These are phyloP conservation scores for Cynodonichthys magdalenae DNA, from an alignment of 2,797 vertebrate species.

Conservation along the genomic window DNA sequence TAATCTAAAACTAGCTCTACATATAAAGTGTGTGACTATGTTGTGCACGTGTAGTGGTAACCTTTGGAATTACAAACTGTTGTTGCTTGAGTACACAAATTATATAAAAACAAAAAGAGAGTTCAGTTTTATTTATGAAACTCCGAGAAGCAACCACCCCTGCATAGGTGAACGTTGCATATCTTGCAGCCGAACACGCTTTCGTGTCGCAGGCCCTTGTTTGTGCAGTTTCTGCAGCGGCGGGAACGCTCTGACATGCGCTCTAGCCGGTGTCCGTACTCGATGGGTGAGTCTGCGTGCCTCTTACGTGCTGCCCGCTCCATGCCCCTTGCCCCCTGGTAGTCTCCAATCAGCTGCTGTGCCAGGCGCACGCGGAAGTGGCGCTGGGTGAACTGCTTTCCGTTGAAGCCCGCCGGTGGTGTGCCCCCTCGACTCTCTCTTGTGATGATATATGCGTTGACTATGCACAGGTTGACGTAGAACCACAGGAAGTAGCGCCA, in stretches of 20 bases:
- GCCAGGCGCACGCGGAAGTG: conserved; percentile 86
- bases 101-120: conserved; percentile 62
- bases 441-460: conserved; percentile 84
- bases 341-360: conserved; percentile 86
- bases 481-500: conserved; percentile 90
- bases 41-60: conserved; percentile 82
- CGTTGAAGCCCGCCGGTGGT: conserved; percentile 81
- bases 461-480: conserved; percentile 85
- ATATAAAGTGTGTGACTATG: conserved; percentile 81
- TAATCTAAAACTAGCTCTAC: conserved; percentile 80
- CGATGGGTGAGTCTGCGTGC: conserved; percentile 83
- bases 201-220: conserved; percentile 85
- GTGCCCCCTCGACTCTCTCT: conserved; percentile 79
- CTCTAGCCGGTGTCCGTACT: conserved; percentile 87
- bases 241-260: conserved; percentile 87
- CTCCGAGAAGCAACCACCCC: conserved; percentile 86
- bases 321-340: conserved; percentile 86
- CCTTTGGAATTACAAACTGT: conserved; percentile 82
- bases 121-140: conserved; percentile 84
- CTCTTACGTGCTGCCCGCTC: conserved; percentile 84
- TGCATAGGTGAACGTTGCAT: conserved; percentile 87
- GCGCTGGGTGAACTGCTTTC: conserved; percentile 85
- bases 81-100: conserved; percentile 71
- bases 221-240: conserved; percentile 87
- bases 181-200: conserved; percentile 88